These are phyloP conservation scores for Origma solitaria DNA, from an alignment of 2,113 vertebrate species.

Conservation along the genomic window DNA sequence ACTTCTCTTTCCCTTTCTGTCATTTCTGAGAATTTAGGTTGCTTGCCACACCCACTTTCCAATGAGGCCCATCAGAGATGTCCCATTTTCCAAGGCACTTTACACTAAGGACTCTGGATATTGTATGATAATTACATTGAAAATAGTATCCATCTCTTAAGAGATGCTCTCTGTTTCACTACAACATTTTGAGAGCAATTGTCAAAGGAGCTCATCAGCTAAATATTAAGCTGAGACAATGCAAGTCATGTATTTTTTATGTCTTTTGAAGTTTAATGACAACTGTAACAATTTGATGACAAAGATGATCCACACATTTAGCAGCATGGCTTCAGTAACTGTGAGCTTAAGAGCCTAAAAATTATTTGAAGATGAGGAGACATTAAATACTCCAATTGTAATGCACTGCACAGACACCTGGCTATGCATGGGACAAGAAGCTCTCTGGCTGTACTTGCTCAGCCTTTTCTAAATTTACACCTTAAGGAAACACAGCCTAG, in stretches of 20 bases:
- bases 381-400: background rate
- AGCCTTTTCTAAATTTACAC: background rate
- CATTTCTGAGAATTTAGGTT: background rate
- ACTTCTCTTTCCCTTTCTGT: background rate
- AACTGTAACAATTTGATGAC: background rate
- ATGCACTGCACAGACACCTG: background rate
- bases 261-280: background rate
- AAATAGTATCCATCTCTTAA: background rate
- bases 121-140: background rate
- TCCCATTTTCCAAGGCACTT: background rate
- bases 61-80: background rate
- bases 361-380: background rate
- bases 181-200: background rate
- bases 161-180: background rate
- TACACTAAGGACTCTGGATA: background rate
- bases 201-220: background rate
- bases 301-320: background rate
- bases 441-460: background rate
- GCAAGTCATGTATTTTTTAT: background rate
- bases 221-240: background rate
- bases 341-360: background rate
- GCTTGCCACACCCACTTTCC: background rate
- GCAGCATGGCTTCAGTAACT: background rate
- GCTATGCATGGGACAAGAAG: background rate
- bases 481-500: background rate